Percentiles rank a stretch among this genome's conserved stretches.
These are phyloP conservation scores for Belgica antarctica DNA, from an alignment of 2,888 invertebrate species.

Conservation along the genomic window DNA sequence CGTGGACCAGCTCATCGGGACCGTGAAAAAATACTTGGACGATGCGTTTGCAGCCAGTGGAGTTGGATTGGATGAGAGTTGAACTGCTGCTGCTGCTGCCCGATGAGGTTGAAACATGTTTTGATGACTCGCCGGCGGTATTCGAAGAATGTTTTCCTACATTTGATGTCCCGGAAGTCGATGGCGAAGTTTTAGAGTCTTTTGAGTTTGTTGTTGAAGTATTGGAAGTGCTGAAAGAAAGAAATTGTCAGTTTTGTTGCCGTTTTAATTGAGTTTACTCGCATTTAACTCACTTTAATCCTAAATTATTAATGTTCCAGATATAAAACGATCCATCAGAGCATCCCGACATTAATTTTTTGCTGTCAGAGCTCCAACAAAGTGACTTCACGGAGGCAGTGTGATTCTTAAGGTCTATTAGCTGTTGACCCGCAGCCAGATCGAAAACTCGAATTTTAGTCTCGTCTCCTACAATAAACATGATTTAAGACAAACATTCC, in stretches of 20 bases:
- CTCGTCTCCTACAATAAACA: constrained; percentile 58
- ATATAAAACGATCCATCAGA: constrained; percentile 65
- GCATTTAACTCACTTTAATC: constrained; percentile 45
- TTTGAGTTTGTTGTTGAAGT: constrained; percentile 35
- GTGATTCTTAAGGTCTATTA: constrained; percentile 62
- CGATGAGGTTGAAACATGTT: background rate
- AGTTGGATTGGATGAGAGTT: constrained; percentile 31
- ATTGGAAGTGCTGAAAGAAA: constrained; percentile 15
- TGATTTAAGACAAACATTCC: background rate
- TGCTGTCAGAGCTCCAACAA: constrained; percentile 61
- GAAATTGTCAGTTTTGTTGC: background rate
- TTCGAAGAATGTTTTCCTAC: background rate
- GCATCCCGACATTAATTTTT: constrained; percentile 66
- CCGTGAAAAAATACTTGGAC: constrained; percentile 49
- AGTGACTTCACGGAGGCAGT: constrained; percentile 59
- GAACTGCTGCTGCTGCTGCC: background rate
- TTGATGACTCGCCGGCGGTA: constrained; percentile 25
- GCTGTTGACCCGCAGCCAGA: constrained; percentile 60
- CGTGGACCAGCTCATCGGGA: constrained; percentile 31
- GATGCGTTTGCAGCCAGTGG: constrained; percentile 45
- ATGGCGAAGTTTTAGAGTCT: constrained; percentile 23
- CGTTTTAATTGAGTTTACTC: background rate
- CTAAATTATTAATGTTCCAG: constrained; percentile 59
- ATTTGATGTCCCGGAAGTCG: constrained; percentile 8
- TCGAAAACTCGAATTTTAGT: constrained; percentile 66